These are phyloP conservation scores for Malaclemys terrapin DNA, from an alignment of 2,113 vertebrate genomes.

Conservation along the genomic window DNA sequence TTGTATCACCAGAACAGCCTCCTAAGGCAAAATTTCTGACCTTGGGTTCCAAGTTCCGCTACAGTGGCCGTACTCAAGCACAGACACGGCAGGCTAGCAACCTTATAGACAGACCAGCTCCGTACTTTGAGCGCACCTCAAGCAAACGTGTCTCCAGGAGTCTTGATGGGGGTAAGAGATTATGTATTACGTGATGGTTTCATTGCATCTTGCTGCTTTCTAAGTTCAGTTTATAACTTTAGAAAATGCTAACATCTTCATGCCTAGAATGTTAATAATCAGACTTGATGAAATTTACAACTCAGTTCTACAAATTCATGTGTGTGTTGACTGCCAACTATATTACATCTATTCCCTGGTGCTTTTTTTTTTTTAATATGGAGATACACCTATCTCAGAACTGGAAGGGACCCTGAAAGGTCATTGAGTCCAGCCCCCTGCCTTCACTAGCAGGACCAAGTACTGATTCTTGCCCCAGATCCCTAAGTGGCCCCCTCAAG, in stretches of 20 bases:
- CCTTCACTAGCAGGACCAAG: too few species aligned
- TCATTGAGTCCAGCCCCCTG: too few species aligned
- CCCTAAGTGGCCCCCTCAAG: too few species aligned
- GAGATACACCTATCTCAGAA: too few species aligned
- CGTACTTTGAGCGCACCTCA: slow-evolving; percentile 85
- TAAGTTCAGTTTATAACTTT: not conserved
- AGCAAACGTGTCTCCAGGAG: slow-evolving; percentile 88
- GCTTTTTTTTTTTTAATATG: not conserved
- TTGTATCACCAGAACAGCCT: slow-evolving; percentile 87
- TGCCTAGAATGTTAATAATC: not conserved
- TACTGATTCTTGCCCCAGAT: too few species aligned
- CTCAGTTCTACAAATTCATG: not conserved
- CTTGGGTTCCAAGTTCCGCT: slow-evolving; percentile 91
- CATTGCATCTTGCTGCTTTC: not conserved
- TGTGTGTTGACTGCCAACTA: not conserved
- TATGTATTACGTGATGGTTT: rapidly evolving
- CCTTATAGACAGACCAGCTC: slow-evolving; percentile 88
- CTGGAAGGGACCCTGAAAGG: too few species aligned
- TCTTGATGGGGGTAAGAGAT: slow-evolving; percentile 85
- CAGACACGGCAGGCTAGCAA: slow-evolving; percentile 88
- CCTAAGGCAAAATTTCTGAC: slow-evolving; percentile 89
- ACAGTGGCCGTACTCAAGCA: slow-evolving; percentile 89
- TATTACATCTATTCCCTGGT: not conserved
- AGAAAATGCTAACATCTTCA: rapidly evolving
- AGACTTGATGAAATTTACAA: not conserved